phyloP scores from a whole-genome alignment of 2,888 invertebrate species.

The Prionchulus punctatus region DNA sequence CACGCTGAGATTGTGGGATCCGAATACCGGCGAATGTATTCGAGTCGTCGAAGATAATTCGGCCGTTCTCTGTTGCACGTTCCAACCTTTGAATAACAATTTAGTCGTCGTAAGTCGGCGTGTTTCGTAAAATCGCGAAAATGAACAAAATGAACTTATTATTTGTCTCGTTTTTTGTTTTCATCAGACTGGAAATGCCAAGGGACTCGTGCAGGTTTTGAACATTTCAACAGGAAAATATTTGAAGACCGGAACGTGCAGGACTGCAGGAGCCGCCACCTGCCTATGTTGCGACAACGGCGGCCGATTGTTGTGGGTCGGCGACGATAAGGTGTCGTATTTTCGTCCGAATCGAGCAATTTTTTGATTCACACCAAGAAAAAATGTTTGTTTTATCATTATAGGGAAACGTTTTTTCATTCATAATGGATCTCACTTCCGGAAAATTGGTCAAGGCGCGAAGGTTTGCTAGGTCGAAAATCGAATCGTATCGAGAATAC shows the following conservation, averaged over 20 bases:
- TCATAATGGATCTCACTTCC: constrained; percentile 50
- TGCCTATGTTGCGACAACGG: constrained; percentile 59
- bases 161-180: neutral
- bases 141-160: no score
- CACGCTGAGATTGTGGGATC: constrained; percentile 56
- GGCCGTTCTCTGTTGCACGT: constrained; percentile 51
- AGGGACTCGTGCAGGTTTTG: constrained; percentile 56
- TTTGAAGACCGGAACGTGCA: constrained; percentile 42
- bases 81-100: constrained; percentile 69
- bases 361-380: no score
- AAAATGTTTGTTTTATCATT: constrained; percentile 13
- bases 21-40: constrained; percentile 40
- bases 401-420: constrained; percentile 50
- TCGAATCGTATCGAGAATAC: neutral
- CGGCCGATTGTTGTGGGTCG: constrained; percentile 63
- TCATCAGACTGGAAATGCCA: constrained; percentile 50
- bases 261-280: constrained; percentile 43
- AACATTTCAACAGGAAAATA: constrained; percentile 72
- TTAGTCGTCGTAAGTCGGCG: constrained; percentile 53
- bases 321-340: constrained; percentile 52
- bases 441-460: constrained; percentile 52
- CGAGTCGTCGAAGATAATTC: constrained; percentile 48
- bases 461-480: constrained; percentile 33
- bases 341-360: no score
- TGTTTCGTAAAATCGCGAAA: constrained; percentile 10